phyloP scores from a whole-genome alignment of 2,888 invertebrate genomes.

The Philereme vetulata region DNA sequence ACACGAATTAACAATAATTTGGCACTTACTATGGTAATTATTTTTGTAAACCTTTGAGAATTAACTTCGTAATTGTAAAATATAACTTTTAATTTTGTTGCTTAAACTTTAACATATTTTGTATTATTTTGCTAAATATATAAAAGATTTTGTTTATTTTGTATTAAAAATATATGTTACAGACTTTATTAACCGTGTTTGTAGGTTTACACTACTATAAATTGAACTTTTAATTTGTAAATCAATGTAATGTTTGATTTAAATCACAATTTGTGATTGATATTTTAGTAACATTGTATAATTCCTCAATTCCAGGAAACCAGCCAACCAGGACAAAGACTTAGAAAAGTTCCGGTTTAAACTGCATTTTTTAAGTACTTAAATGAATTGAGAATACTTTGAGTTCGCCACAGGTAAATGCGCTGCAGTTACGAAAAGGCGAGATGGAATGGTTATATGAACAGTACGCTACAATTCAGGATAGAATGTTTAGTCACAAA shows the following conservation, averaged over 20 bases:
- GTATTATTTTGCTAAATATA: neutral
- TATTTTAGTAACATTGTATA: constrained; percentile 1
- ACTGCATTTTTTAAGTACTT: constrained; percentile 25
- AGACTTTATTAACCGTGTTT: neutral
- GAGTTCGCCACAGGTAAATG: constrained; percentile 15
- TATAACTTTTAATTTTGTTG: neutral
- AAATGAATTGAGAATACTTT: constrained; percentile 15
- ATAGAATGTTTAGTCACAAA: constrained; percentile 25
- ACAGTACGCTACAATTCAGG: constrained; percentile 32
- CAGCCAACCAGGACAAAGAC: constrained; percentile 5
- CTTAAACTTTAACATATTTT: neutral
- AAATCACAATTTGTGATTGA: too few relatives aligned
- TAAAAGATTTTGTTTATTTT: neutral
- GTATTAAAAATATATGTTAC: neutral
- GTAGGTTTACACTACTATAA: neutral
- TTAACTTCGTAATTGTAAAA: neutral
- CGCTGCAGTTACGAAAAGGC: constrained; percentile 33
- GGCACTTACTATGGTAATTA: neutral
- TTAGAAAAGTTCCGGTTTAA: constrained; percentile 4
- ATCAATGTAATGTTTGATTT: neutral
- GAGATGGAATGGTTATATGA: constrained; percentile 31
- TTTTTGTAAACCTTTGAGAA: neutral
- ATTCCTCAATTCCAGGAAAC: constrained; percentile 7
- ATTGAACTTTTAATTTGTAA: neutral
- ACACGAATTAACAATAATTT: neutral